phyloP scores from a whole-genome alignment of 2,797 vertebrate species.

The Telmatherina bonti region DNA sequence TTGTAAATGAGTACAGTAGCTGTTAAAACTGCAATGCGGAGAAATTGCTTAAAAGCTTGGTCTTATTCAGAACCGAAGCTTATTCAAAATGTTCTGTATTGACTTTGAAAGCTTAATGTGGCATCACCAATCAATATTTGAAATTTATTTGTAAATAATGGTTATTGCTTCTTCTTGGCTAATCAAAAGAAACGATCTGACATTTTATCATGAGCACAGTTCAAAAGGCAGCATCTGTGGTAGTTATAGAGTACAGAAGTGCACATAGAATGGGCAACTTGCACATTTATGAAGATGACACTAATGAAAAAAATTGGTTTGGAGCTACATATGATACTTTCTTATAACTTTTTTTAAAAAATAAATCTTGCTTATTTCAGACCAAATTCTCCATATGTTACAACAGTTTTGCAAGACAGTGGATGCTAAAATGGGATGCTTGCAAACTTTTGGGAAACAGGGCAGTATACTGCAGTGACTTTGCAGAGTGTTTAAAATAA shows the following conservation, averaged over 20 bases:
- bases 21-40: not conserved
- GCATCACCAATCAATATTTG: conserved; percentile 1
- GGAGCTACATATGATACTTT: not conserved
- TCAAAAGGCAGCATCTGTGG: conserved; percentile 1
- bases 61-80: not conserved
- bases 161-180: too few species aligned
- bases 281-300: not conserved
- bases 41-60: not conserved
- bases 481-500: conserved; percentile 28
- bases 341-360: not conserved
- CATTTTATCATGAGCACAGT: not conserved
- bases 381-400: not conserved
- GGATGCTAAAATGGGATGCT: not conserved
- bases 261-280: not conserved
- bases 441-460: not conserved
- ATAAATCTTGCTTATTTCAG: not conserved
- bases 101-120: not conserved
- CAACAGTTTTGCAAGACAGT: not conserved
- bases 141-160: not conserved
- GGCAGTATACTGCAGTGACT: conserved; percentile 27
- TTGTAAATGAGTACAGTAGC: not conserved
- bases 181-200: not conserved
- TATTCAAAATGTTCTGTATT: not conserved
- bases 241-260: not conserved
- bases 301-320: not conserved